phyloP scores from a whole-genome alignment of 2,113 vertebrate species.

The Nerophis lumbriciformis region DNA sequence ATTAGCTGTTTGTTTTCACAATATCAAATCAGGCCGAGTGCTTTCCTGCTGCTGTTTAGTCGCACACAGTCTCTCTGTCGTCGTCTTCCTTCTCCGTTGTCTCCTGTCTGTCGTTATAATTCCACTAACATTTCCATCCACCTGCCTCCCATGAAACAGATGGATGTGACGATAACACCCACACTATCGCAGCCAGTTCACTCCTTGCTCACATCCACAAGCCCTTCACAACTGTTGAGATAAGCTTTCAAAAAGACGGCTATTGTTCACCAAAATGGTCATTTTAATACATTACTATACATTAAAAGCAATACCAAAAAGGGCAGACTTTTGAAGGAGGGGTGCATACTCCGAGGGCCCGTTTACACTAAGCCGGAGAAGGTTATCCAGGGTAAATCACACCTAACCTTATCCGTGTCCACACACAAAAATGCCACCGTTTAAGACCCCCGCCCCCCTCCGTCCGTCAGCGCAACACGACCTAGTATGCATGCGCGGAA shows the following conservation, averaged over 20 bases:
- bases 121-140: slow-evolving; percentile 8
- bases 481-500: no score
- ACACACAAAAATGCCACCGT: no score
- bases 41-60: slow-evolving; percentile 9
- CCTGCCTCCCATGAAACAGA: slow-evolving; percentile 25
- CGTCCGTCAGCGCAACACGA: no score
- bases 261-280: no score
- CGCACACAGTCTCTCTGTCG: neutral
- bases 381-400: no score
- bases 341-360: no score
- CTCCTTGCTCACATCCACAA: slow-evolving; percentile 14
- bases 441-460: no score
- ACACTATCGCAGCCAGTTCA: slow-evolving; percentile 22
- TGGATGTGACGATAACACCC: slow-evolving; percentile 26
- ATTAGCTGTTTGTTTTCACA: slow-evolving; percentile 42
- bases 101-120: slow-evolving; percentile 11
- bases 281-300: no score
- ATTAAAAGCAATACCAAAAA: no score
- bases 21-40: slow-evolving; percentile 20
- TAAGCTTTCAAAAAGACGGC: neutral
- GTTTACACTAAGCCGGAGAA: no score
- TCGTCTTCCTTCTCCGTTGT: neutral
- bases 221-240: neutral
- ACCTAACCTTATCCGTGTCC: no score
- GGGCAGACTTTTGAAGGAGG: no score